Base-by-base conservation (phyloP, 2,113 vertebrate genomes). In the Cinclus cinclus region DNA sequence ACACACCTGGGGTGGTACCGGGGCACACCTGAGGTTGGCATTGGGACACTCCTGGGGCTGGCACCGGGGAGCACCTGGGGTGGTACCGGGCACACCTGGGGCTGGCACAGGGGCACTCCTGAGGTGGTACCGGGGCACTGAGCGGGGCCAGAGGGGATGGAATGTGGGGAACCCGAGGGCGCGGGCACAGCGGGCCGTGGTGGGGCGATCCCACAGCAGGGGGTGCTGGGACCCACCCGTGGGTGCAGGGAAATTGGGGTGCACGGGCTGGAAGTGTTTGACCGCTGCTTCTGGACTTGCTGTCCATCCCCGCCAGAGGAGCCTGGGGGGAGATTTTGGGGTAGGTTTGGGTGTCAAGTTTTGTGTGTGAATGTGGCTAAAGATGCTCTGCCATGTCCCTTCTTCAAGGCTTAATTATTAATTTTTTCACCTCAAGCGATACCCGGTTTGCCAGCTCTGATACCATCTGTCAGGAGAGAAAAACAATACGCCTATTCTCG, bases 181-280 rank as follows among this genome's bases (percentile, higher is more conserved):
- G 46, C 58, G 59, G 65, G 53, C 39, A 23, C 1, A 10, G 9
- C 10, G 58, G 33, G 74, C 52, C 2, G 11, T 3, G 42, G 33
- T 18, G 56, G 68, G 37, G 50, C 2, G 31, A 7, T 52, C 59
- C 47, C 37, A 4, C 28, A 50, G 30, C 47, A 7, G 7, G n/a
- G 12, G 30, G 28, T 13, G 22, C 21, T 30, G 35, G 13, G 24
- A 11, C 13, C 19, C 67, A 15, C 18, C 47, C 35, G 2, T 15
- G 59, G 30, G 6, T 31, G 63, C 16, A 1, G 30, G 37, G 23
- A 33, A 3, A 25, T 67, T 13, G 44, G 88, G 39, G 37, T 14
- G 53, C 4, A 0, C 2, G 31, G 50, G 4, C 6, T 20, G 20
- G 5, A 37, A 4, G 28, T 0, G 4, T 62, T 27, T 8, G 67